Conservation (phyloP, 2,797 vertebrate species). For the Sarcophilus harrisii region DNA sequence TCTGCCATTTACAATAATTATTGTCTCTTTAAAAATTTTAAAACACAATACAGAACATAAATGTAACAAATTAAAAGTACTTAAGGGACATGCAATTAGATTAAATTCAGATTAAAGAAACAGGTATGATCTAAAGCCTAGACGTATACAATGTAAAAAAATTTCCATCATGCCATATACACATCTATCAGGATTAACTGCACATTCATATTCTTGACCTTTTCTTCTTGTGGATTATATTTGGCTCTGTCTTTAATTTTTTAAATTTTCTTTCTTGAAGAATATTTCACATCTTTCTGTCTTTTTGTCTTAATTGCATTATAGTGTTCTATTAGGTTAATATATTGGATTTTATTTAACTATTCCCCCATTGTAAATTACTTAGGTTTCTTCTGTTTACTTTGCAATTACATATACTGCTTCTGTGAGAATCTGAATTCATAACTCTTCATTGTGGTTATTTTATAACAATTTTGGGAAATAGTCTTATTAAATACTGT, state of each 20-base stretch:
- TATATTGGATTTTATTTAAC: background rate
- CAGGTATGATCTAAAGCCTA: background rate
- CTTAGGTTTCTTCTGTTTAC: background rate
- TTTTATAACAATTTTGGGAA: background rate
- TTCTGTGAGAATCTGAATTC: background rate
- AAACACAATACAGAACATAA: background rate
- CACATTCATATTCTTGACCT: background rate
- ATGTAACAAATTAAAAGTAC: background rate
- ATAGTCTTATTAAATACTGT: background rate
- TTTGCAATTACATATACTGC: background rate
- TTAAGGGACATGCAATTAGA: background rate
- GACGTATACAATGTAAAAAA: background rate
- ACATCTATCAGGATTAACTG: background rate
- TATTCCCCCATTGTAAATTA: background rate
- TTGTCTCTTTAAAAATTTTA: background rate
- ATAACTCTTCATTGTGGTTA: background rate
- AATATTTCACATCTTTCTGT: background rate
- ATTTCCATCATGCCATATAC: background rate
- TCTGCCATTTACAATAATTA: background rate
- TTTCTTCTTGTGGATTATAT: background rate
- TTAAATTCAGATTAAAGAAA: background rate
- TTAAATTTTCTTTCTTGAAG: background rate
- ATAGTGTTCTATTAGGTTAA: background rate
- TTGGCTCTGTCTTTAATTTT: background rate
- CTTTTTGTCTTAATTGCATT: background rate